A percentile compares a stretch with the other conserved stretches of the same genome.
These are phyloP conservation scores for Crepidodera aurea DNA, from an alignment of 2,888 invertebrate genomes.

Conservation along the genomic window DNA sequence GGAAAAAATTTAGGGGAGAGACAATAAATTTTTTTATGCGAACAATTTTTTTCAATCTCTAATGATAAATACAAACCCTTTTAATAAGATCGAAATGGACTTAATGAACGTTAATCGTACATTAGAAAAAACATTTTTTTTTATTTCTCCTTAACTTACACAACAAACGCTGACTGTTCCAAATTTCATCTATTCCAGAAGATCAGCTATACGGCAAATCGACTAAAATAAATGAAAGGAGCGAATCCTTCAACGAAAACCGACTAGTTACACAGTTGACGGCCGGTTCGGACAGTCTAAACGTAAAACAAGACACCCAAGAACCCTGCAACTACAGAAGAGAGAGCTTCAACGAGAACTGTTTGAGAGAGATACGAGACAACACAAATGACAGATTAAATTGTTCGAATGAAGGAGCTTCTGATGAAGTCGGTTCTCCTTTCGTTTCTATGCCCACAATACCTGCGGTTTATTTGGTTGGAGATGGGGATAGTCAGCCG, in stretches of 20 bases:
- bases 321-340: slow-evolving; percentile 51
- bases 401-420: slow-evolving; percentile 50
- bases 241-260: slow-evolving; percentile 59
- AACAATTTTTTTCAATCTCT: no score
- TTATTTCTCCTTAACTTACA: no score
- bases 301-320: slow-evolving; percentile 35
- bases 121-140: no score
- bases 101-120: no score
- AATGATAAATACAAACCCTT: no score
- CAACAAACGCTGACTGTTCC: no score
- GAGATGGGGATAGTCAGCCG: slow-evolving; percentile 65
- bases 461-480: slow-evolving; percentile 64
- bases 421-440: slow-evolving; percentile 60
- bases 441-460: slow-evolving; percentile 65
- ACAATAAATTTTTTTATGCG: no score
- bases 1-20: no score
- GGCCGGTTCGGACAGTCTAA: slow-evolving; percentile 9
- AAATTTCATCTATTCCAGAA: slow-evolving; percentile 28
- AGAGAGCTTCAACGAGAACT: slow-evolving; percentile 62
- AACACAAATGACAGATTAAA: slow-evolving; percentile 52
- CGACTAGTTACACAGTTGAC: slow-evolving; percentile 52
- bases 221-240: slow-evolving; percentile 57
- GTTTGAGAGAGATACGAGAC: slow-evolving; percentile 52
- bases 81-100: no score
- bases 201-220: slow-evolving; percentile 46